These are phyloP conservation scores for Ceratina calcarata DNA, from an alignment of 1,140 invertebrate genomes.

Conservation along the genomic window DNA sequence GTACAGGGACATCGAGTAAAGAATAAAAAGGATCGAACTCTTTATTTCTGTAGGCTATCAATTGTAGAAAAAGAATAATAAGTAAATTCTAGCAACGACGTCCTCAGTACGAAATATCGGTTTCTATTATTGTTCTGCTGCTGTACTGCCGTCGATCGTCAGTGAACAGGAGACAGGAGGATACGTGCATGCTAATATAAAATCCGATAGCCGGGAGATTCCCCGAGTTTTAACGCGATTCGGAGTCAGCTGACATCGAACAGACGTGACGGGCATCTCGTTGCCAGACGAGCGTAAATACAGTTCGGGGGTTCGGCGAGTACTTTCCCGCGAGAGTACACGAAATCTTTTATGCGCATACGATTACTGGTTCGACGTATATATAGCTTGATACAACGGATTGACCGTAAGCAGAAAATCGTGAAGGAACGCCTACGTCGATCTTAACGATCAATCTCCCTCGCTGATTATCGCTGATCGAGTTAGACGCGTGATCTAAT, in stretches of 20 bases:
- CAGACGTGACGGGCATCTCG: conserved; percentile 36
- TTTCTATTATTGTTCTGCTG: no score
- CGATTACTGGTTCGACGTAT: conserved; percentile 11
- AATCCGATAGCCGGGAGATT: conserved; percentile 9
- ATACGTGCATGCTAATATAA: background rate
- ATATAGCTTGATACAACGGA: background rate
- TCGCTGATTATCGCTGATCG: no score
- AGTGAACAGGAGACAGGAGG: no score
- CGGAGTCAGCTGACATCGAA: conserved; percentile 30
- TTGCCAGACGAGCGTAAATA: conserved; percentile 42
- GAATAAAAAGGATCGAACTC: no score
- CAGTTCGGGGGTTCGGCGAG: conserved; percentile 23
- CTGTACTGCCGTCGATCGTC: no score
- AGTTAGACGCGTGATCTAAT: no score
- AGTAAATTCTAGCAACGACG: no score
- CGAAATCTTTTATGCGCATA: conserved; percentile 49
- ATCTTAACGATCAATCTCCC: background rate
- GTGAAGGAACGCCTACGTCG: conserved; percentile 15
- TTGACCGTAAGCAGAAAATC: conserved; percentile 1
- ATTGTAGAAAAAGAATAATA: no score
- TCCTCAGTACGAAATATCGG: no score
- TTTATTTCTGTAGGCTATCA: no score
- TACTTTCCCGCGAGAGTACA: conserved; percentile 18
- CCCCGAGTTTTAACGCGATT: conserved; percentile 18
- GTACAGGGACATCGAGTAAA: no score